Percentiles rank a stretch among this genome's conserved stretches.
phyloP scores from a whole-genome alignment of 2,888 invertebrate genomes.

The Dicyrtoma fusca region DNA sequence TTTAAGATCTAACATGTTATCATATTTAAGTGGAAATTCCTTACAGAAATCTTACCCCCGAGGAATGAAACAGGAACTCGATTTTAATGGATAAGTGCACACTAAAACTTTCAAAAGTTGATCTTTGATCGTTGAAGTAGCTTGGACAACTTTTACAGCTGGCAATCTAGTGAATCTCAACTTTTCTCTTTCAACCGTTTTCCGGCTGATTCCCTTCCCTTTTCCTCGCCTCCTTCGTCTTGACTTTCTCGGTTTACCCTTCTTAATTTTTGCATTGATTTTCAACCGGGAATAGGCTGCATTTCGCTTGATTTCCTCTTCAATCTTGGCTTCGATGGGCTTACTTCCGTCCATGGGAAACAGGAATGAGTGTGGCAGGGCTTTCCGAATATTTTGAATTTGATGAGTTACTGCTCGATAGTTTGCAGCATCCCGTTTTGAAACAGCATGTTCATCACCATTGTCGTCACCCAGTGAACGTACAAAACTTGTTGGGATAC shows the following conservation, averaged over 20 bases:
- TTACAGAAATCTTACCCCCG: no score
- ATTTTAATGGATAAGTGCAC: neutral
- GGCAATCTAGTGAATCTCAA: neutral
- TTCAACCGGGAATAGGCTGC: no score
- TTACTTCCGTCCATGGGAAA: neutral
- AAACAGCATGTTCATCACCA: neutral
- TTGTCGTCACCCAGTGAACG: neutral
- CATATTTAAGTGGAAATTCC: no score
- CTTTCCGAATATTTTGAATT: neutral
- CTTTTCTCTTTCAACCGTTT: no score
- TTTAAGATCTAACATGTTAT: no score
- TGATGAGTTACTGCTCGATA: neutral
- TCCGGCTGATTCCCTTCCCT: no score
- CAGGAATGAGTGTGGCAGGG: neutral
- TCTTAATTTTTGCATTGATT: no score
- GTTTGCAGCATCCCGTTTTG: neutral
- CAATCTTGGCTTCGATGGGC: neutral
- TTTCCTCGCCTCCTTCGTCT: no score
- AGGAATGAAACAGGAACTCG: neutral
- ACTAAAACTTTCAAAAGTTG: constrained; percentile 1
- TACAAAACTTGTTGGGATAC: no score
- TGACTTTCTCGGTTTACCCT: no score
- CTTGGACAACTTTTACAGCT: neutral
- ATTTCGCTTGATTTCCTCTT: constrained; percentile 8
- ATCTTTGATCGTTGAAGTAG: neutral